A percentile compares a stretch with the other conserved stretches of the same genome.
These are phyloP conservation scores for Alviniconcha strummeri DNA, from an alignment of 2,888 invertebrate genomes.

Conservation along the genomic window DNA sequence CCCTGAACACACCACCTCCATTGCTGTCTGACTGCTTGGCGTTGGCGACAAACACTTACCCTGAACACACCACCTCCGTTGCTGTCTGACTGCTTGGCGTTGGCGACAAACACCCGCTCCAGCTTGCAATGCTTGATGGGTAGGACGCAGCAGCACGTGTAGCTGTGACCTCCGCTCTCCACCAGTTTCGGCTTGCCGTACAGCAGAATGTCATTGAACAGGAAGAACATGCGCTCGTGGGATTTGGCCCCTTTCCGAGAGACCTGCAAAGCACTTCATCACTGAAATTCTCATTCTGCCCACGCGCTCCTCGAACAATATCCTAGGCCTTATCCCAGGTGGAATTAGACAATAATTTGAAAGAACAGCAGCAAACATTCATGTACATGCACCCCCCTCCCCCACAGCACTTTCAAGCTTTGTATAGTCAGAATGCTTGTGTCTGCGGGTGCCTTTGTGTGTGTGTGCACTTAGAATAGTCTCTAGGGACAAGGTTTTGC, in stretches of 20 bases:
- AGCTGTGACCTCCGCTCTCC: constrained; percentile 76
- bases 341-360: no score
- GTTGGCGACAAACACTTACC: constrained; percentile 45
- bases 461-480: no score
- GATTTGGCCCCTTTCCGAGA: constrained; percentile 68
- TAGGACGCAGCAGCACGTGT: constrained; percentile 81
- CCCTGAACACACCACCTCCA: constrained; percentile 43
- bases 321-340: no score
- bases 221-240: constrained; percentile 80
- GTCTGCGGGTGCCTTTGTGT: no score
- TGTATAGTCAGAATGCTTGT: no score
- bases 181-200: constrained; percentile 81
- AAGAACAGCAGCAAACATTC: no score
- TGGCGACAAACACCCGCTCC: constrained; percentile 78
- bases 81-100: constrained; percentile 69
- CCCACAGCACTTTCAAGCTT: no score
- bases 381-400: no score
- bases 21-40: no score
- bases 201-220: constrained; percentile 84
- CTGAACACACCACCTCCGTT: constrained; percentile 62
- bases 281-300: neutral
- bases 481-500: no score
- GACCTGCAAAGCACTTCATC: constrained; percentile 74
- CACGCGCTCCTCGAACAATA: no score
- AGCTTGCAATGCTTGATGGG: constrained; percentile 83